Percentiles rank a stretch among this genome's conserved stretches.
These are phyloP conservation scores for Naja naja DNA, from an alignment of 2,113 vertebrate species.

Conservation along the genomic window DNA sequence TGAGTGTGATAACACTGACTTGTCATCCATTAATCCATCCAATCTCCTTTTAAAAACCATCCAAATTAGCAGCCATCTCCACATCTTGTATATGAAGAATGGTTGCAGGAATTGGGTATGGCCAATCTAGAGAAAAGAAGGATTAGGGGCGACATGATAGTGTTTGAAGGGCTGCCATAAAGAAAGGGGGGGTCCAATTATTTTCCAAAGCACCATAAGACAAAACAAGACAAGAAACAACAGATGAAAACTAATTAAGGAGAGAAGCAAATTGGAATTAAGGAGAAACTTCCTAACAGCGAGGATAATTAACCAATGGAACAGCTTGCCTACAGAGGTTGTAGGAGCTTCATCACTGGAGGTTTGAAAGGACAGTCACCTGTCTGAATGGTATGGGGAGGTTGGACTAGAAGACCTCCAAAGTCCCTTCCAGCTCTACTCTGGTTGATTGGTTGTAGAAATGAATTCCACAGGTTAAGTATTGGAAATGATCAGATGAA, in stretches of 20 bases:
- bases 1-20: neutral
- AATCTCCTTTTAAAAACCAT: neutral
- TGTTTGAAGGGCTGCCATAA: neutral
- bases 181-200: neutral
- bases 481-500: neutral
- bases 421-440: neutral
- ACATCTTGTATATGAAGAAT: neutral
- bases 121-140: neutral
- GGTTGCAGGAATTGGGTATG: neutral
- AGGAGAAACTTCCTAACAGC: neutral
- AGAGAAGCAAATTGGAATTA: neutral
- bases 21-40: neutral
- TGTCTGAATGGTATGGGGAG: neutral
- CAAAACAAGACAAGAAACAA: neutral
- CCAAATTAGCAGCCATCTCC: neutral
- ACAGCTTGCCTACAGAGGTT: neutral
- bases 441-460: neutral
- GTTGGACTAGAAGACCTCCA: neutral
- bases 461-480: neutral
- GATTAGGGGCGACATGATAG: neutral
- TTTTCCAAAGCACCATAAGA: neutral
- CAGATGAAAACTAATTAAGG: neutral
- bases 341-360: neutral
- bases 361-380: neutral
- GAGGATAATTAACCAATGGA: neutral